Evolutionary conservation across 2,888 invertebrate genomes (phyloP).

Genomic region (Sarcophaga carnaria): DNA sequence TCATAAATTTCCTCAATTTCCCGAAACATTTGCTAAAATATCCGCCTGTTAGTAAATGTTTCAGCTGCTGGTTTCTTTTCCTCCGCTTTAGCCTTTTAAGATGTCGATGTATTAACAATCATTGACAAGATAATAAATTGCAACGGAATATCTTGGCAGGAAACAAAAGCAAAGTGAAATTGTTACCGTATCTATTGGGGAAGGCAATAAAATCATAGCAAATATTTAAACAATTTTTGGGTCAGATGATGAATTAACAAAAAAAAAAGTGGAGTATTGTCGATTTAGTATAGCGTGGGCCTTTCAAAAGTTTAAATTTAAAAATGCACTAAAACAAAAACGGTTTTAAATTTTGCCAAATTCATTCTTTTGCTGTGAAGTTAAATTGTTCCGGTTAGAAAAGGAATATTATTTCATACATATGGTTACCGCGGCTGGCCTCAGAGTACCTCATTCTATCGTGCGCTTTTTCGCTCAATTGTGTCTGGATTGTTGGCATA

Average conservation of each 20-base stretch:
- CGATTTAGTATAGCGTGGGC: not conserved
- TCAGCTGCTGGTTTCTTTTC: not conserved
- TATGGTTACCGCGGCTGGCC: no score
- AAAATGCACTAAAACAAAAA: no score
- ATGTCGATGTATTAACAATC: slow-evolving; percentile 32
- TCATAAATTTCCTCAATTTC: slow-evolving; percentile 67
- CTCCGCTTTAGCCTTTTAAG: slow-evolving; percentile 3
- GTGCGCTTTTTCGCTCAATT: no score
- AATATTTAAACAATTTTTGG: not conserved
- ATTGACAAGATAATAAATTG: slow-evolving; percentile 55
- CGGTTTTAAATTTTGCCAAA: no score
- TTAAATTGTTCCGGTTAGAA: no score
- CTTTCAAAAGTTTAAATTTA: no score
- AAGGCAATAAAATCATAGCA: not conserved
- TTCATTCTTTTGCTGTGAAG: no score
- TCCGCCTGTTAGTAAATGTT: slow-evolving; percentile 48
- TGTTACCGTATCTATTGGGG: not conserved
- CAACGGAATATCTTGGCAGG: slow-evolving; percentile 47
- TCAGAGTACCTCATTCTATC: no score
- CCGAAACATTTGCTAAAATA: slow-evolving; percentile 58
- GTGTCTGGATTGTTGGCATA: no score
- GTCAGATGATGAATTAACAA: not conserved
- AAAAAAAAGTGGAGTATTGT: no score
- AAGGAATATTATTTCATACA: no score
- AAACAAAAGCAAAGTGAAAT: not conserved